Percentiles rank a stretch among this genome's conserved stretches.
Evolutionary conservation across 2,888 invertebrate genomes (phyloP).

Genomic region (Latrodectus hesperus): DNA sequence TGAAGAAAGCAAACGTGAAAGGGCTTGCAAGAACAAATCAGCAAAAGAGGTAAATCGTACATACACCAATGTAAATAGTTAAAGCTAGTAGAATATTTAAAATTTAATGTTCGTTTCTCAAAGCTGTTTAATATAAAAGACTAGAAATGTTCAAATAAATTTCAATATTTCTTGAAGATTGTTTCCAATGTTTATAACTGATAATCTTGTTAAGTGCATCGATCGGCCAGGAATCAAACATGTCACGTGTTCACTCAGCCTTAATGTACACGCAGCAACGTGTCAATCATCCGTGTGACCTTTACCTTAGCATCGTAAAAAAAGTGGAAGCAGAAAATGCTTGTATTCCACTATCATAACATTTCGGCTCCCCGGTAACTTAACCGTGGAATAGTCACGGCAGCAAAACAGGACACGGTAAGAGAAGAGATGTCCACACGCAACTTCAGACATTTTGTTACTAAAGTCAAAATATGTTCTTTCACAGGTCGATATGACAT

Average conservation of each 20-base stretch:
- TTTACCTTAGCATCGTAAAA: constrained; percentile 46
- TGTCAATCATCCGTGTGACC: constrained; percentile 38
- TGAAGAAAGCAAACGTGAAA: too few species aligned
- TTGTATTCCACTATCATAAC: constrained; percentile 38
- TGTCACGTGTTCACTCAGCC: constrained; percentile 31
- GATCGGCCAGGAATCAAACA: constrained; percentile 23
- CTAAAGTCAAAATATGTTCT: constrained; percentile 28
- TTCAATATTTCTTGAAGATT: background rate
- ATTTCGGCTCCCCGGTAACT: constrained; percentile 30
- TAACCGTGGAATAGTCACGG: constrained; percentile 34
- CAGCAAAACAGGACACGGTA: constrained; percentile 7
- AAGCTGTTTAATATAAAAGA: too few species aligned
- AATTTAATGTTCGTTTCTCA: too few species aligned
- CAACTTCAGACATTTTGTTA: constrained; percentile 34
- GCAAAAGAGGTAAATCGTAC: too few species aligned
- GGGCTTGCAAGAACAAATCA: too few species aligned
- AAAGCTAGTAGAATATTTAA: too few species aligned
- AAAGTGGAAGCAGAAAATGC: constrained; percentile 39
- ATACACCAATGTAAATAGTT: too few species aligned
- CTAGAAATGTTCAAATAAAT: too few species aligned
- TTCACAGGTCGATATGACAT: constrained; percentile 14
- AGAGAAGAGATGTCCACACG: constrained; percentile 24
- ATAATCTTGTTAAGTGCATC: constrained; percentile 24
- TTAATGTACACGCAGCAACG: constrained; percentile 26
- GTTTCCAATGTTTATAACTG: background rate